Base-by-base conservation (phyloP, 2,888 invertebrate genomes). In the Drepanosiphum platanoidis region DNA sequence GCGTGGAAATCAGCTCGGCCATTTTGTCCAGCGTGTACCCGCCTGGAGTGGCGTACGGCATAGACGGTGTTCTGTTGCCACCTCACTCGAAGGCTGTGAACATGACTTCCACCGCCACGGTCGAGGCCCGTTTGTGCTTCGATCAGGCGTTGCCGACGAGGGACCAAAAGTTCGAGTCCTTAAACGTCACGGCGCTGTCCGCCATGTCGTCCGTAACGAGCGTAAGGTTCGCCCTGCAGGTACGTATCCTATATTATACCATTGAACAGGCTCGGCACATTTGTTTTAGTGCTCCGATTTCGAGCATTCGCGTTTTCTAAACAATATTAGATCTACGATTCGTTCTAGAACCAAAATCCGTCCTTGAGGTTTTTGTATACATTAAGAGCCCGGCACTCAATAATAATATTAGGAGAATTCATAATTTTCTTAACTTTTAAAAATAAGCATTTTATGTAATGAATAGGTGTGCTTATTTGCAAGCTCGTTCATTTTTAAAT, bases 1-100 rank as follows among this genome's bases (percentile, higher is more conserved):
- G 91, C 18, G 89, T 90, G 61, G 90, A 91, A 88, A 89, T 92
- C 58, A 90, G 90, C 2, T 88, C 90, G 82, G 91, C 91, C 2
- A 88, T 92, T 32, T 88, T 91, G 3, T 89, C 90, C 13, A 89
- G 91, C 42, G 89, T 92, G 84, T 89, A 90, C 36, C 90, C 91
- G 0, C 90, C 90, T 89, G 89, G 90, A 61, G 88, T 89, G 5
- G 87, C 89, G n/a, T 89, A 89, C 86, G 88, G 89, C 18, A 89
- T 90, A 36, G 89, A 89, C 81, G 91, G 91, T 86, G 87, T 88
- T 22, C 88, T 91, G 30, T 88, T 91, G 77, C 89, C 90, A 0
- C 88, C 88, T 0, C 89, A 89, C 86, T 90, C 90, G 87, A 88
- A 88, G 27, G 89, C 88, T 18, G 90, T 89, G 32, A 90, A 90